Evolutionary conservation across 2,113 vertebrate species (phyloP), one percentile per base, ranked within the genome.

Genomic region (Onychostruthus taczanowskii): DNA sequence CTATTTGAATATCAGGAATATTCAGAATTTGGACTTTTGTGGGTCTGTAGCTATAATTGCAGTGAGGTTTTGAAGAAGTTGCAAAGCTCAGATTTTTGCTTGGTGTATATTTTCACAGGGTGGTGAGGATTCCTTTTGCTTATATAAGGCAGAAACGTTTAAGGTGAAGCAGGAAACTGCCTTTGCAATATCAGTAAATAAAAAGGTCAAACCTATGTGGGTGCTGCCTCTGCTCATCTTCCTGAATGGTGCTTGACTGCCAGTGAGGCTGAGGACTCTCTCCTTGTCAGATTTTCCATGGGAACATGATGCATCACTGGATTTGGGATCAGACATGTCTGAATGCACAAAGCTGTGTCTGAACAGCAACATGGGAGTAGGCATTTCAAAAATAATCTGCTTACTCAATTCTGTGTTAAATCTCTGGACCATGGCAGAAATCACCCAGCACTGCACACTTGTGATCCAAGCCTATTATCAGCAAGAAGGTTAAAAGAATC

Each of bases 1-100:
- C 63, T 86, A 75, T 85, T 96, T 94, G 55, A 89, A 91, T 93
- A 90, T 91, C 84, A 79, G 58, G 90, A 94, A 94, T 97, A 96
- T 92, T 94, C 86, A 80, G 55, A 61, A 33, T 77, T 59, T 43
- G 43, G 52, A 66, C 14, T 69, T 88, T 8, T 21, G 41, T 46
- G 59, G 19, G 16, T 58, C 43, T 63, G 39, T 41, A 84, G 33
- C 68, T 87, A 17, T 92, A 83, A 87, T 95, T 76, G 37, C 56
- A 50, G 47, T 0, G 2, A 85, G 35, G 52, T 76, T 90, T 87
- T 79, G 76, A 94, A 84, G 70, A 73, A 39, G 59, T 74, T 68
- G 21, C n/a, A 39, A 84, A 73, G 74, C 63, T 8, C 10, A 61
- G 70, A 44, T 70, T 70, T 79, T 87, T 58, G 14, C 68, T 77